Evolutionary conservation across 1,140 invertebrate species (phyloP), one percentile per base, ranked within the genome.

Genomic region (Paramacrobiotus metropolitanus): DNA sequence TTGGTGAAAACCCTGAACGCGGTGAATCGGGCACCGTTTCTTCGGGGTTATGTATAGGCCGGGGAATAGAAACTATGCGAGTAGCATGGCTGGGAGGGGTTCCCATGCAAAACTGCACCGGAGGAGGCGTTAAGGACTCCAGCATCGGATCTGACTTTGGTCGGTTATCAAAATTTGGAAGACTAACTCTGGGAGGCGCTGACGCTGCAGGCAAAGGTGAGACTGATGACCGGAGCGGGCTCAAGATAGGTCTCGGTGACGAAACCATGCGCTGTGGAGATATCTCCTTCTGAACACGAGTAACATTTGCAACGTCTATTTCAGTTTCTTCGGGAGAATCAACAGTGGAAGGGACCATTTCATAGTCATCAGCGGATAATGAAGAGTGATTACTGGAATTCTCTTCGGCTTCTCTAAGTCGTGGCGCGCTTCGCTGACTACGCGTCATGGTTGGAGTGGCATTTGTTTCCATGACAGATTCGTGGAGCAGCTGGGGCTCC

Each of bases 91-190:
- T 79, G 3, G 87, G 87, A 31, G 87, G 86, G 44, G 87, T 87
- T n/a, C 86, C 86, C 73, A 91, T 85, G 48, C 82, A 82, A 74
- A 90, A 91, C 69, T 89, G 86, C 59, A 87, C 81, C 81, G 63
- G 20, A 9, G 48, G 48, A 15, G 48, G 48, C 15, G 48, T 55
- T 24, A 55, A 24, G 15, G 48, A 55, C 48, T 55, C 4, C 15
- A 55, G 15, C 48, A 55, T 15, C 15, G 48, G 4, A 55, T 55
- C 48, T 4, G 15, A 9, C 4, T 24, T 24, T 55, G 15, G 15
- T 28, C 28, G 15, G 48, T 55, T 24, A 28, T 24, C 48, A 24
- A 20, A 15, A 24, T 55, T 15, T 9, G 15, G 4, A 24, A 4
- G 48, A 20, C 4, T 15, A 15, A 20, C 28, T 24, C 48, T 15